phyloP scores from a whole-genome alignment of 2,797 vertebrate genomes.

The Pseudochirops cupreus region DNA sequence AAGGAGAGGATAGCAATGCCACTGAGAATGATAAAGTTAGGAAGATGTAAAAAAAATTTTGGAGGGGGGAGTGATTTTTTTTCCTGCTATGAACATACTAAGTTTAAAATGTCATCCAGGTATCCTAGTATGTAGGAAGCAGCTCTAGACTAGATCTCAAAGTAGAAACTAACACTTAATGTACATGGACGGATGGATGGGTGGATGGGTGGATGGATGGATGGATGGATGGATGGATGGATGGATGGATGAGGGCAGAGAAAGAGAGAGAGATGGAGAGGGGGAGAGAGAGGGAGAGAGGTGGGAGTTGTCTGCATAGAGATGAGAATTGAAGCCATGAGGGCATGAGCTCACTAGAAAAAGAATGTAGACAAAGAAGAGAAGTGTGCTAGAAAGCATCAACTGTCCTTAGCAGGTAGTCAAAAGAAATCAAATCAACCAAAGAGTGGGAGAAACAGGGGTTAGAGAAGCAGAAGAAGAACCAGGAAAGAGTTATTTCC shows the following conservation, averaged over 20 bases:
- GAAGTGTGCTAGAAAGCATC: background rate
- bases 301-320: background rate
- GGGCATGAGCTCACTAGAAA: background rate
- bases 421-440: background rate
- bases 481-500: background rate
- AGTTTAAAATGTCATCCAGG: background rate
- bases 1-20: background rate
- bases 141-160: background rate
- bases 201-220: background rate
- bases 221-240: background rate
- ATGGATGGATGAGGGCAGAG: background rate
- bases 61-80: background rate
- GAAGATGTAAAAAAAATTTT: background rate
- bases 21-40: background rate
- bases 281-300: background rate
- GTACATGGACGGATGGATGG: background rate
- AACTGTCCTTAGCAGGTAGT: background rate
- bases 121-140: background rate
- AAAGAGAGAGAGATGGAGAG: background rate
- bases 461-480: background rate
- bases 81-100: background rate
- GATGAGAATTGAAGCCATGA: background rate
- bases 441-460: background rate
- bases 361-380: background rate
- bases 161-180: background rate